Conservation (phyloP, 1,140 invertebrate genomes). For the Grapholita molesta region DNA sequence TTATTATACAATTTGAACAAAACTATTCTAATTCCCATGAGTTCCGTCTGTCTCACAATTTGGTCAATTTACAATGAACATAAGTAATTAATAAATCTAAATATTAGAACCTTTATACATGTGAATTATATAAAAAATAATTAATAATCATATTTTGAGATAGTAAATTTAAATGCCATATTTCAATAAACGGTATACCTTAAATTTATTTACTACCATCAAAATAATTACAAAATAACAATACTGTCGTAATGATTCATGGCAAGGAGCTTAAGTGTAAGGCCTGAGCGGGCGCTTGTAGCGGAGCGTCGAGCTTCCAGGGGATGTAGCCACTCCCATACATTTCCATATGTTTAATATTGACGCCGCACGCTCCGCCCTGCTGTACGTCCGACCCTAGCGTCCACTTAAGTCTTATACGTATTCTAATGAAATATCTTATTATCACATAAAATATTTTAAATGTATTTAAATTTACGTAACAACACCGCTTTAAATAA, state of each 20-base stretch:
- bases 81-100: background rate
- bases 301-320: no score
- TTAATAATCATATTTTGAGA: background rate
- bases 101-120: background rate
- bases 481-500: slow-evolving; percentile 9
- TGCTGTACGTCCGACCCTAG: no score
- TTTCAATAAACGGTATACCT: background rate
- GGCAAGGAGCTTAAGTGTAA: background rate
- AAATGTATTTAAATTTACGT: background rate
- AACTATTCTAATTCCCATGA: background rate
- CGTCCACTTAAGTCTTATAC: no score
- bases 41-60: background rate
- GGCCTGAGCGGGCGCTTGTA: no score
- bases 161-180: background rate
- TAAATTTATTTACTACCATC: background rate
- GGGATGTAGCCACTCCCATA: no score
- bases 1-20: background rate
- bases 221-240: background rate
- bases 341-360: no score
- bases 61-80: background rate
- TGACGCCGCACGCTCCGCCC: no score
- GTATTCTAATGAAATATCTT: background rate
- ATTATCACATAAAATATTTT: slow-evolving; percentile 9
- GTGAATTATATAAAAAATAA: background rate
- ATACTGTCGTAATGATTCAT: background rate